Conservation (phyloP, 2,888 invertebrate species). For the Diadromus collaris region DNA sequence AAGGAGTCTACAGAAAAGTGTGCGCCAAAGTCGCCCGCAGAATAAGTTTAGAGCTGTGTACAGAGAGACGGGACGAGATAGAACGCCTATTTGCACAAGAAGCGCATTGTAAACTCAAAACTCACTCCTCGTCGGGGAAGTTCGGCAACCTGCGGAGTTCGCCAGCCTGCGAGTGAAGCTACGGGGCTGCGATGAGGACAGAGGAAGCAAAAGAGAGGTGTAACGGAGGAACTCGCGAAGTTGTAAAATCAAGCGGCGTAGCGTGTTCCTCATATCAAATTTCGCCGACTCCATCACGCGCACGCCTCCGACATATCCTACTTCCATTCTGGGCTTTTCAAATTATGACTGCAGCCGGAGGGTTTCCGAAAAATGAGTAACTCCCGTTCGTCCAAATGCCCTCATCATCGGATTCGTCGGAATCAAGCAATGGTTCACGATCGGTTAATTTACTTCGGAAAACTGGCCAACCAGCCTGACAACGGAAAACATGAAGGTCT, state of each 20-base stretch:
- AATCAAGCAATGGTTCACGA: background rate
- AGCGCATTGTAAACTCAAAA: slow-evolving; percentile 71
- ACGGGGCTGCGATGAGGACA: slow-evolving; percentile 40
- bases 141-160: slow-evolving; percentile 57
- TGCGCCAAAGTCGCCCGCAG: slow-evolving; percentile 65
- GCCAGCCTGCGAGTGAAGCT: slow-evolving; percentile 44
- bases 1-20: slow-evolving; percentile 62
- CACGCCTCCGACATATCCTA: background rate
- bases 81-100: slow-evolving; percentile 72
- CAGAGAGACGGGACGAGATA: slow-evolving; percentile 29
- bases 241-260: slow-evolving; percentile 71
- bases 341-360: background rate
- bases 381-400: background rate
- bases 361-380: background rate
- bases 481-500: slow-evolving; percentile 14
- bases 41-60: slow-evolving; percentile 70
- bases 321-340: background rate
- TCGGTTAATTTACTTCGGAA: slow-evolving; percentile 20
- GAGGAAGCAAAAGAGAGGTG: slow-evolving; percentile 38
- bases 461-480: background rate
- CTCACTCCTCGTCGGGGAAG: slow-evolving; percentile 66
- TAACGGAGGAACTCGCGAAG: slow-evolving; percentile 64
- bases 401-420: background rate
- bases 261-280: slow-evolving; percentile 63
- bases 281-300: slow-evolving; percentile 28